phyloP scores from a whole-genome alignment of 2,888 invertebrate species.

The Emmelina monodactyla region DNA sequence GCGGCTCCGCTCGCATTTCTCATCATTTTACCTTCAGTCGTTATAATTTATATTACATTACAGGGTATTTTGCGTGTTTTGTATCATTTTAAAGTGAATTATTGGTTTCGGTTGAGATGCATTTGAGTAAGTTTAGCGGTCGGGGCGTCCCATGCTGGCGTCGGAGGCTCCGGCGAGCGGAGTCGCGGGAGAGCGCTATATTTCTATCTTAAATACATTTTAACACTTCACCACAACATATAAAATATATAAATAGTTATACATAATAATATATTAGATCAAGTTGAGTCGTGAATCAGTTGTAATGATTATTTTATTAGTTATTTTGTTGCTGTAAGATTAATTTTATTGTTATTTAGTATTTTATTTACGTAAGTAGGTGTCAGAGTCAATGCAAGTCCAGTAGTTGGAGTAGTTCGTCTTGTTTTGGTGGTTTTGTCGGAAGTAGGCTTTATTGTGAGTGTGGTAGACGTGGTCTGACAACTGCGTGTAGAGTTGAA shows the following conservation, averaged over 20 bases:
- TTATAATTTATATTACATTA: too few relatives aligned
- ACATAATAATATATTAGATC: conserved; percentile 1
- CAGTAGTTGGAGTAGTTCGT: background rate
- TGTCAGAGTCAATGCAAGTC: conserved; percentile 1
- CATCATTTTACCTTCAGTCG: too few relatives aligned
- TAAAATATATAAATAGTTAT: too few relatives aligned
- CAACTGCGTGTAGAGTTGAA: background rate
- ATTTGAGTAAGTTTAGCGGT: too few relatives aligned
- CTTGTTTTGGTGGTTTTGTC: background rate
- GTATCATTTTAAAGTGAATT: too few relatives aligned
- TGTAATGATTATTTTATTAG: conserved; percentile 32
- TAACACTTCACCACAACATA: background rate
- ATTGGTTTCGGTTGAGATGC: too few relatives aligned
- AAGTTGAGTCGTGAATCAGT: background rate
- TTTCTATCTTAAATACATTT: background rate
- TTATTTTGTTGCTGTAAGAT: conserved; percentile 52
- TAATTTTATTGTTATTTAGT: conserved; percentile 57
- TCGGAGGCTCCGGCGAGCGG: background rate
- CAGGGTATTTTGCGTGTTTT: too few relatives aligned
- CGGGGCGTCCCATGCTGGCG: too few relatives aligned
- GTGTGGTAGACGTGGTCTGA: background rate
- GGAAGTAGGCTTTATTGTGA: background rate
- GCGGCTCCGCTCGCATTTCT: too few relatives aligned
- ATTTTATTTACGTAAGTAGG: conserved; percentile 35
- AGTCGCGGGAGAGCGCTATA: background rate